phyloP scores from a whole-genome alignment of 2,113 vertebrate genomes.

The mouse (Mus musculus) region GRCm39 chr5:123439501-123440000 shows the following conservation, averaged over 20 bases:
- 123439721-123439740: background rate
- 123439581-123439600: rapidly evolving
- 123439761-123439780: background rate
- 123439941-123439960: conserved; percentile 58
- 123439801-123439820: background rate
- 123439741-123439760: background rate
- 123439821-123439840: background rate
- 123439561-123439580: background rate
- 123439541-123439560: background rate
- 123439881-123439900: background rate
- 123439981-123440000: conserved; percentile 75
- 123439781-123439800: background rate
- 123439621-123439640: background rate
- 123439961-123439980: conserved; percentile 45
- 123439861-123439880: background rate
- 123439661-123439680: background rate
- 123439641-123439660: rapidly evolving
- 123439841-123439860: too few species aligned
- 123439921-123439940: conserved; percentile 68
- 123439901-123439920: background rate
- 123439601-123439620: background rate
- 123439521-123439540: background rate
- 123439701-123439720: background rate
- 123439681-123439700: background rate
- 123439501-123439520: background rate